Evolutionary conservation across 1,140 invertebrate species (phyloP).

Genomic region (Hylyphantes graminicola): DNA sequence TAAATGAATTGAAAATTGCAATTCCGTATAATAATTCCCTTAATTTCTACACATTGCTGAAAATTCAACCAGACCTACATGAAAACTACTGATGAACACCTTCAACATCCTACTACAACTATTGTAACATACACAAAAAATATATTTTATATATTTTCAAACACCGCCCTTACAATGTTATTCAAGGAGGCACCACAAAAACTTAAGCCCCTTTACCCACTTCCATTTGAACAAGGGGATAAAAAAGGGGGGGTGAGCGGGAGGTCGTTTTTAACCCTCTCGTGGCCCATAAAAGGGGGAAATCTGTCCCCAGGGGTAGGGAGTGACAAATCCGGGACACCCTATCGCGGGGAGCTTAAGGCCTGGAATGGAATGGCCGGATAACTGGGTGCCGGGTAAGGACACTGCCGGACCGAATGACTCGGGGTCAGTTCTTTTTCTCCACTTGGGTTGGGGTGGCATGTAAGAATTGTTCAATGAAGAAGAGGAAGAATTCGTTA

Average conservation of each 20-base stretch:
- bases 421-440: constrained; percentile 23
- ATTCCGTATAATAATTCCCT: too few species aligned
- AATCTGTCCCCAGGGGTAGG: constrained; percentile 29
- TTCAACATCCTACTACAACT: too few species aligned
- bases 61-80: too few species aligned
- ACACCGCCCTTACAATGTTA: neutral
- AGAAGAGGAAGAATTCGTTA: too few species aligned
- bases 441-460: constrained; percentile 25
- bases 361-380: constrained; percentile 47
- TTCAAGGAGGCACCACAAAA: neutral
- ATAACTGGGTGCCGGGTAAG: constrained; percentile 43
- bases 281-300: constrained; percentile 40
- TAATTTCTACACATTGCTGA: too few species aligned
- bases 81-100: too few species aligned
- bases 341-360: constrained; percentile 44
- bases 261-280: constrained; percentile 37
- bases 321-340: constrained; percentile 44
- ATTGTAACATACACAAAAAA: too few species aligned
- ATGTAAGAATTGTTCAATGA: neutral
- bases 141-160: neutral
- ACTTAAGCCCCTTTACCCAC: neutral
- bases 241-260: neutral
- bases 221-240: neutral
- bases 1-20: too few species aligned
- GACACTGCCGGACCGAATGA: constrained; percentile 29